Evolutionary conservation across 37 sponge, comb jelly and placozoan genomes (phyloP).

Genomic region (Cladorhizidae sp.): DNA sequence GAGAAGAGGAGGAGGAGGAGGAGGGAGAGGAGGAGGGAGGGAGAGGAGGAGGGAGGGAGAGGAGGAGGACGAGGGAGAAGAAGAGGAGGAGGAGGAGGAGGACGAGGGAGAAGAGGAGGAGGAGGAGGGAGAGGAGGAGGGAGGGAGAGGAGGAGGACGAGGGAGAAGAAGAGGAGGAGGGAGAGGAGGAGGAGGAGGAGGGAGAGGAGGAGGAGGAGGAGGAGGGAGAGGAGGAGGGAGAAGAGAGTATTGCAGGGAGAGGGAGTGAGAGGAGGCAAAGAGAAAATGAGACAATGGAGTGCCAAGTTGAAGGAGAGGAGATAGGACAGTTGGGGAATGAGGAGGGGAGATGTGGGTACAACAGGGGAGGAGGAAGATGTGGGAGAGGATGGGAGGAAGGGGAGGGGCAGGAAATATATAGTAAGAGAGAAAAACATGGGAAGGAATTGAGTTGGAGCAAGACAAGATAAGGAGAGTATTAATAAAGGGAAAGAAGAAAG

Average conservation of each 20-base stretch:
- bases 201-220: no score
- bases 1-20: background rate
- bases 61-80: background rate
- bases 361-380: no score
- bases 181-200: no score
- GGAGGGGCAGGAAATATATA: background rate
- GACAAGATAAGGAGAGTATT: background rate
- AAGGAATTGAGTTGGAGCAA: background rate
- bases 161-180: no score
- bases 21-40: constrained; percentile 12
- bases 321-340: background rate
- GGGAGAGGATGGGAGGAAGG: background rate
- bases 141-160: background rate
- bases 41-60: background rate
- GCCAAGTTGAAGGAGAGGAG: no score
- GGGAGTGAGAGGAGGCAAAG: no score
- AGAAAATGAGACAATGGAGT: no score
- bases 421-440: no score
- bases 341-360: background rate
- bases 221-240: no score
- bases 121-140: background rate
- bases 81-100: background rate
- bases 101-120: background rate
- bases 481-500: background rate
- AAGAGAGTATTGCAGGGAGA: no score